phyloP scores from a whole-genome alignment of 2,797 vertebrate species.

The Megalops cyprinoides region DNA sequence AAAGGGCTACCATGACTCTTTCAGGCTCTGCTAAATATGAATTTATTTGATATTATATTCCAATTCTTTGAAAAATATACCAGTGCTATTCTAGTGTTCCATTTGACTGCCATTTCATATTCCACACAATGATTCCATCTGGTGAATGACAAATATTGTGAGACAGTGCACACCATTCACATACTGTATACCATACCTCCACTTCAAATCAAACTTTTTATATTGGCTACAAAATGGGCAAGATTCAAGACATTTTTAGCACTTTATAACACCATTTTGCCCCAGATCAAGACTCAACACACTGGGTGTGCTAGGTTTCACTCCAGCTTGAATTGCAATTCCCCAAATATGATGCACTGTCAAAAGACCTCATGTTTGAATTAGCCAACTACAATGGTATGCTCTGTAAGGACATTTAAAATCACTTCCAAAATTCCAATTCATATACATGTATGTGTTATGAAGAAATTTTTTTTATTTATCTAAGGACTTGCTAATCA shows the following conservation, averaged over 20 bases:
- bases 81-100: not conserved
- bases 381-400: not conserved
- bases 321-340: not conserved
- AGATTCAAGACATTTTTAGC: not conserved
- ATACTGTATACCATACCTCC: not conserved
- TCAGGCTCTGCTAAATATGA: not conserved
- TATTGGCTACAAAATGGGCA: not conserved
- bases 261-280: not conserved
- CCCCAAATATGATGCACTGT: not conserved
- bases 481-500: not conserved
- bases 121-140: not conserved
- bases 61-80: not conserved
- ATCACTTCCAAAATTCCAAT: too few relatives aligned
- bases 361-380: not conserved
- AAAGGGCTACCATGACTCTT: too few relatives aligned
- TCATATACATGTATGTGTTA: not conserved
- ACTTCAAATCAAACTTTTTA: not conserved
- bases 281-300: not conserved
- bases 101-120: not conserved
- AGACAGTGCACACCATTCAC: too few relatives aligned
- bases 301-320: not conserved
- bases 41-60: not conserved
- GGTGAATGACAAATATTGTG: not conserved
- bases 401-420: not conserved
- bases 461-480: not conserved